phyloP scores from a whole-genome alignment of 2,888 invertebrate genomes.

The Tetramorium bicarinatum region DNA sequence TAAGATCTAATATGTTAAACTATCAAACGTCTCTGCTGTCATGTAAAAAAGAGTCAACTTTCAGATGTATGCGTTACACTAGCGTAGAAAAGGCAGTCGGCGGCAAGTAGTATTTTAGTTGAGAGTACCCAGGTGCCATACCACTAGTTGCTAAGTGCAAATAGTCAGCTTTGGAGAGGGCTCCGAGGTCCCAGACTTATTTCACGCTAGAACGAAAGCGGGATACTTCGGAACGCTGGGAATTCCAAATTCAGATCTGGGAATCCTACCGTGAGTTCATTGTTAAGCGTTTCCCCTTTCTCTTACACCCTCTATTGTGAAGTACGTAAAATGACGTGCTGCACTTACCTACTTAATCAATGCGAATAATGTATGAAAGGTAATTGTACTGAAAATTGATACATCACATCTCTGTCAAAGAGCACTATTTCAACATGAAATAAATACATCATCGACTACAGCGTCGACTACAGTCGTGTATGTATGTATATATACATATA shows the following conservation, averaged over 20 bases:
- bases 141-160: slow-evolving; percentile 83
- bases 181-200: slow-evolving; percentile 80
- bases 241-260: slow-evolving; percentile 76
- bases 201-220: slow-evolving; percentile 81
- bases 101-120: slow-evolving; percentile 75
- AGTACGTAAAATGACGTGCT: slow-evolving; percentile 48
- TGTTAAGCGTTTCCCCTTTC: slow-evolving; percentile 65
- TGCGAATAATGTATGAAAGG: slow-evolving; percentile 59
- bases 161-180: slow-evolving; percentile 78
- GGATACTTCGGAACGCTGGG: slow-evolving; percentile 76
- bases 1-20: neutral
- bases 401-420: slow-evolving; percentile 36
- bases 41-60: slow-evolving; percentile 62
- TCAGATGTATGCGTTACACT: slow-evolving; percentile 66
- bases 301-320: slow-evolving; percentile 59
- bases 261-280: slow-evolving; percentile 70
- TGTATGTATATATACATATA: neutral
- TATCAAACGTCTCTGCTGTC: slow-evolving; percentile 52
- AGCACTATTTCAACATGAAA: neutral
- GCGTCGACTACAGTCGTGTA: neutral
- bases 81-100: slow-evolving; percentile 70
- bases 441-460: slow-evolving; percentile 11
- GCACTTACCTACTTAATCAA: slow-evolving; percentile 62
- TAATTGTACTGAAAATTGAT: slow-evolving; percentile 60
- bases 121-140: slow-evolving; percentile 80